Base-by-base conservation (phyloP, 23 tunicate species). In the Trididemnum miniatum region DNA sequence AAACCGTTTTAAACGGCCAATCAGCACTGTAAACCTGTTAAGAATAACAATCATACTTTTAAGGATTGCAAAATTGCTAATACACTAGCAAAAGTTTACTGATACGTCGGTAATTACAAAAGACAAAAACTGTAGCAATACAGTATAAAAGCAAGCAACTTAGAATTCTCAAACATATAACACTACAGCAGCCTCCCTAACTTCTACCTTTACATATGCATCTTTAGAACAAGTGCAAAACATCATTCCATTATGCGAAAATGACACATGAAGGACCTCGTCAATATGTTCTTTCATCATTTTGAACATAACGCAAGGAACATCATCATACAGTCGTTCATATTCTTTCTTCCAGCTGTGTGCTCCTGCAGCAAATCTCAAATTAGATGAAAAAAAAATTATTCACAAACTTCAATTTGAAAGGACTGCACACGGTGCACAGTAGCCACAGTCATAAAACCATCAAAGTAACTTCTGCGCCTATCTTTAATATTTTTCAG, bases 141-240 rank as follows among this genome's bases (percentile, higher is more conserved):
- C n/a, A n/a, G n/a, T n/a, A n/a, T n/a, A n/a, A n/a, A n/a, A n/a
- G n/a, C n/a, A n/a, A n/a, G n/a, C n/a, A n/a, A n/a, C n/a, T n/a
- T n/a, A n/a, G n/a, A n/a, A n/a, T n/a, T n/a, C n/a, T n/a, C n/a
- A n/a, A n/a, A n/a, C n/a, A n/a, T n/a, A n/a, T n/a, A n/a, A n/a
- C n/a, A n/a, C n/a, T n/a, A n/a, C n/a, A n/a, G n/a, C n/a, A n/a
- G n/a, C n/a, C n/a, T n/a, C n/a, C n/a, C n/a, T n/a, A n/a, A n/a
- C n/a, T n/a, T 24, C 26, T 50, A 85, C 96, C 77, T 90, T 90
- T 35, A 85, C 88, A 35, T 83, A 77, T 9, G 96, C 96, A 72
- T 90, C 96, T 75, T 90, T 90, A 0, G 96, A 90, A 64, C 96
- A 90, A 15, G 96, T 90, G 25, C 90, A 90, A 76, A 90, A 90